Conservation (phyloP, 2,797 vertebrate species). For the Zalophus californianus region DNA sequence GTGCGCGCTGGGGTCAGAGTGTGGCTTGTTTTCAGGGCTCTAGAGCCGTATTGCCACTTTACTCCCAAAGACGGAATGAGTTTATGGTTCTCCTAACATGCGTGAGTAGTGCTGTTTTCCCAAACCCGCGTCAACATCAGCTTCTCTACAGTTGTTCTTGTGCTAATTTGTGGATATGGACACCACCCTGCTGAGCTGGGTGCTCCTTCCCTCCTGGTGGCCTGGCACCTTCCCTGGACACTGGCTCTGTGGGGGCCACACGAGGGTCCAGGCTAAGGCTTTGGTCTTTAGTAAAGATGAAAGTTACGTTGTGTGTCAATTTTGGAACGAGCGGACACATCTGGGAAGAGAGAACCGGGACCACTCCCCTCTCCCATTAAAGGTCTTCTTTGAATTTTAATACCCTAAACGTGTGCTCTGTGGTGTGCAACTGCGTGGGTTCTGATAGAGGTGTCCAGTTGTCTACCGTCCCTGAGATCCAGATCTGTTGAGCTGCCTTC, state of each 20-base stretch:
- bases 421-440: too few relatives aligned
- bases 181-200: background rate
- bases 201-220: background rate
- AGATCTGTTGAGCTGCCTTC: background rate
- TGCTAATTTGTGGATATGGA: background rate
- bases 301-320: fast-evolving
- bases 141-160: fast-evolving
- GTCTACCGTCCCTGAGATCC: background rate
- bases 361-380: background rate
- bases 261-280: background rate
- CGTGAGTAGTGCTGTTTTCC: fast-evolving
- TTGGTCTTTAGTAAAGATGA: background rate
- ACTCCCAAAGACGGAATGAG: too few relatives aligned
- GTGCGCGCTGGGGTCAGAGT: background rate
- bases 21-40: background rate
- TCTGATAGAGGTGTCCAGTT: background rate
- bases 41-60: fast-evolving
- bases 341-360: fast-evolving
- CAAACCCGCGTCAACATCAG: fast-evolving
- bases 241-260: background rate
- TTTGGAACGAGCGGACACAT: fast-evolving
- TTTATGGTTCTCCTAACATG: too few relatives aligned
- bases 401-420: background rate
- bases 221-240: fast-evolving
- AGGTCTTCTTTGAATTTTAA: background rate